Evolutionary conservation across 2,113 vertebrate genomes (phyloP), one percentile per base, ranked within the genome.

Genomic region (Amphiprion ocellaris): DNA sequence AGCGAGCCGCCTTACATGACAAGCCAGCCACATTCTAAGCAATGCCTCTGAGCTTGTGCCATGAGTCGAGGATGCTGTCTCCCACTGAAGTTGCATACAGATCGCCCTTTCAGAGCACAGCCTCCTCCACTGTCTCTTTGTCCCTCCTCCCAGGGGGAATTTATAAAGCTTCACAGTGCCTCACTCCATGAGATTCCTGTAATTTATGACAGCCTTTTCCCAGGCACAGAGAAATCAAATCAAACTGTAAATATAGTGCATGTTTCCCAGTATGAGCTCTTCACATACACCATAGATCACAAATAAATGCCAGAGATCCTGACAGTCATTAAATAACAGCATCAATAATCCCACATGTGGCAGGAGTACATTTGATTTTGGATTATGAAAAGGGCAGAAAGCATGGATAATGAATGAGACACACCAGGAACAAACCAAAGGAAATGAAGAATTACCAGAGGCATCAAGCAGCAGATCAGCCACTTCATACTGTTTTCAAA

Each of bases 251-350:
- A 93, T 89, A 88, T 67, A 86, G 74, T 77, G 71, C 85, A 85
- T 83, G 70, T 88, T 93, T 87, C 86, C 80, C 83, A 85, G 81
- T 86, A 82, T 81, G 84, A 86, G 88, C 81, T 87, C 68, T 33
- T 78, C 67, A 83, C 77, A 26, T 17, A 61, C 60, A 53, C 69
- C 33, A 58, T 90, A 87, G 73, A 91, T 90, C 85, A 90, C 74
- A 78, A 86, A 89, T 89, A 88, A 90, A 81, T 64, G 80, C 59
- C 83, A 89, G 69, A 60, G 60, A 86, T 85, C 77, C 60, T 90
- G 89, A 87, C 77, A 88, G 80, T 89, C 86, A 90, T 92, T 89
- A 86, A 92, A 92, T 87, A 89, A 90, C 81, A 67, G 77, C 77
- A 84, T 89, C 84, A 91, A 90, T 91, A 92, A 90, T 92, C 83